Percentiles rank a stretch among this genome's conserved stretches.
Conservation (phyloP, 1,140 invertebrate species). For the Drosophila equinoxialis region DNA sequence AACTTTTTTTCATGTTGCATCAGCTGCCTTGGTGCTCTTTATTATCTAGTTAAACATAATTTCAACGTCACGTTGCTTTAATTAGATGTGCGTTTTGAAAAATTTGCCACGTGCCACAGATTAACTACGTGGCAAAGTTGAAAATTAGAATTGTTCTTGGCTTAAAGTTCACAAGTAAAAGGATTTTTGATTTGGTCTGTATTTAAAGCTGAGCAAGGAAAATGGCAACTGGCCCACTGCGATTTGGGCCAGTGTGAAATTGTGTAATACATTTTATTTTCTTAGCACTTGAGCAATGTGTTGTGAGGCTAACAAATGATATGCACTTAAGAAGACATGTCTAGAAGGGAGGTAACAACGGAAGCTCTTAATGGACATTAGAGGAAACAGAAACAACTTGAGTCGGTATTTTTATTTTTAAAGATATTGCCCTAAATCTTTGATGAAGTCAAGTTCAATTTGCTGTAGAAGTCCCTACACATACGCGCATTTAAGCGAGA, state of each 20-base stretch:
- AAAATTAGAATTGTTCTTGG: conserved; percentile 10
- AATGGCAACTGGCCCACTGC: background rate
- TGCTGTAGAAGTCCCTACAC: background rate
- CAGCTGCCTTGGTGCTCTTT: background rate
- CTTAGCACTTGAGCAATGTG: background rate
- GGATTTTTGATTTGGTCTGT: background rate
- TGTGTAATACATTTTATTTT: conserved; percentile 9
- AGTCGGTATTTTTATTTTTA: background rate
- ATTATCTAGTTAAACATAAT: background rate
- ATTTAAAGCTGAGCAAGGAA: background rate
- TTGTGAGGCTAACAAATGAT: conserved; percentile 1
- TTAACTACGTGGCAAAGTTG: background rate
- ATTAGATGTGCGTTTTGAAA: conserved; percentile 4
- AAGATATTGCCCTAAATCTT: conserved; percentile 12
- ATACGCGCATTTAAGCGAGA: background rate
- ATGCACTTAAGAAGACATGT: conserved; percentile 2
- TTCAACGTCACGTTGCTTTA: background rate
- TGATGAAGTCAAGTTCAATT: conserved; percentile 11
- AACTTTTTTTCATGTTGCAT: background rate
- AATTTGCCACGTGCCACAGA: conserved; percentile 12
- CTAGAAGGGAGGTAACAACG: conserved; percentile 3
- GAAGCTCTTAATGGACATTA: background rate
- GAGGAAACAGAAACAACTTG: background rate
- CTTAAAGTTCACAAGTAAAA: background rate
- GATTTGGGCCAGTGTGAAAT: conserved; percentile 7